These are phyloP conservation scores for Pithys albifrons DNA, from an alignment of 2,113 vertebrate species.

Conservation along the genomic window DNA sequence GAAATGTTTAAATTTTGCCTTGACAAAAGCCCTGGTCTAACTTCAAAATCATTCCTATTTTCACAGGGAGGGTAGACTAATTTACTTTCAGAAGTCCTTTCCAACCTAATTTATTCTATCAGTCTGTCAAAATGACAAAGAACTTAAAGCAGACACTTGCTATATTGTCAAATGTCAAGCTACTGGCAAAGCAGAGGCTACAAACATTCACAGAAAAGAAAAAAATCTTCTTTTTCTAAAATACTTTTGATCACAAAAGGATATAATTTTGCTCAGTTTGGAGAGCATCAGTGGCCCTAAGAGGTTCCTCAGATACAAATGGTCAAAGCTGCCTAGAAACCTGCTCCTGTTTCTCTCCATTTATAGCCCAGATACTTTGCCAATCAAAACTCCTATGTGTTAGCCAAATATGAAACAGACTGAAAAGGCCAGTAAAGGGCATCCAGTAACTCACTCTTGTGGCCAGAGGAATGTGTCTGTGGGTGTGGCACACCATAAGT, in stretches of 20 bases:
- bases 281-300: not conserved
- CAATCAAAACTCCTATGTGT: conserved; percentile 30
- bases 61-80: not conserved
- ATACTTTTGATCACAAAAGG: not conserved
- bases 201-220: not conserved
- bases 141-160: not conserved
- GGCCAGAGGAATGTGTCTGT: not conserved
- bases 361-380: conserved; percentile 1
- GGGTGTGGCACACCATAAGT: not conserved
- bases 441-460: not conserved
- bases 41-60: not conserved
- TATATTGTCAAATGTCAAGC: not conserved
- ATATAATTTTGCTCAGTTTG: not conserved
- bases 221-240: not conserved
- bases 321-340: not conserved
- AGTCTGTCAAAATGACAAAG: not conserved
- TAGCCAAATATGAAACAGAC: conserved; percentile 34
- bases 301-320: not conserved
- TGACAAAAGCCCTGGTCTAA: not conserved
- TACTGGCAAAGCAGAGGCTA: not conserved
- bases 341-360: not conserved
- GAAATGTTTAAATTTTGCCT: not conserved
- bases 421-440: not conserved
- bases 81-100: not conserved
- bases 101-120: not conserved